A percentile compares a stretch with the other conserved stretches of the same genome.
Conservation (phyloP, 2,797 vertebrate species). For the Poeciliopsis gracilis region DNA sequence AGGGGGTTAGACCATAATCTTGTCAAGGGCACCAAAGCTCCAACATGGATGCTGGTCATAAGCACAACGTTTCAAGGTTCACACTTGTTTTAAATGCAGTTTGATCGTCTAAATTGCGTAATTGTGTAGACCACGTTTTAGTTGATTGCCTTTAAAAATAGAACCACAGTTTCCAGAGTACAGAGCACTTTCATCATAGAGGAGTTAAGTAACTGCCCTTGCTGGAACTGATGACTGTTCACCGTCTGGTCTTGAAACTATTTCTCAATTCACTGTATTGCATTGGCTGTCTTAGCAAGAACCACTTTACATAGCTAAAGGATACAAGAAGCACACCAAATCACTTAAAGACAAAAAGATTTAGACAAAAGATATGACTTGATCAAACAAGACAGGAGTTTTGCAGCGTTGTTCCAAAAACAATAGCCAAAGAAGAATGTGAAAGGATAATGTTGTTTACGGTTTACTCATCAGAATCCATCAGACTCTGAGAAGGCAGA, state of each 20-base stretch:
- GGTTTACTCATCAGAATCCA: conserved; percentile 44
- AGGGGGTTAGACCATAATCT: not conserved
- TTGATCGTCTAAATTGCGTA: not conserved
- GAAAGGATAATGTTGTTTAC: conserved; percentile 14
- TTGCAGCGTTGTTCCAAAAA: not conserved
- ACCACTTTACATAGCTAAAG: conserved; percentile 1
- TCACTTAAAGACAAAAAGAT: conserved; percentile 18
- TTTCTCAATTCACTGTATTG: conserved; percentile 42
- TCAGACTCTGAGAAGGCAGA: conserved; percentile 26
- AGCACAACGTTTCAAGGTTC: not conserved
- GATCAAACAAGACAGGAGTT: conserved; percentile 15
- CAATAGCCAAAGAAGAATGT: conserved; percentile 21
- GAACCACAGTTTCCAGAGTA: conserved; percentile 7
- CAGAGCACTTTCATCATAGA: conserved; percentile 29
- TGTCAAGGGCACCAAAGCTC: not conserved
- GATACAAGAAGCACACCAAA: conserved; percentile 10
- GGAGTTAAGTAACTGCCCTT: conserved; percentile 42
- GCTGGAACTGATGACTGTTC: conserved; percentile 43
- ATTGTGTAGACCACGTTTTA: not conserved
- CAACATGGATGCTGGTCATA: not conserved
- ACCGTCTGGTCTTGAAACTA: conserved; percentile 34
- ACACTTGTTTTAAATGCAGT: not conserved
- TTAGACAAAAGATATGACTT: conserved; percentile 12
- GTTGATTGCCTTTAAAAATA: not conserved
- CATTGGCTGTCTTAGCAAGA: conserved; percentile 5